Base-by-base conservation (phyloP, 1,140 invertebrate genomes). In the Mycetomoellerius zeteki region DNA sequence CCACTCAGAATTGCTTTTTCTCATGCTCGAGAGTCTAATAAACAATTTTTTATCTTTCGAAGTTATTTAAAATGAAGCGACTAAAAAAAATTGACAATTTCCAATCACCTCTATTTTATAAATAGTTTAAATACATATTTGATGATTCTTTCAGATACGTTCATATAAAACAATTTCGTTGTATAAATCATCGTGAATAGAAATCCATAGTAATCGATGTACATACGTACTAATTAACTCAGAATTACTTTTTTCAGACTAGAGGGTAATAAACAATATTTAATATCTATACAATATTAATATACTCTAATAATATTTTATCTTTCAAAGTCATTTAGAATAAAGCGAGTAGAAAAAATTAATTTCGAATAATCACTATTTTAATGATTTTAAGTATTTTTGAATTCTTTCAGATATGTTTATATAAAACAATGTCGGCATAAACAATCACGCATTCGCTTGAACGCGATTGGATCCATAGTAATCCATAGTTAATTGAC, bases 171-270 rank as follows among this genome's bases (percentile, higher is more conserved):
- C 71, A 37, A 43, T 12, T 56, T 54, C 14, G 8, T 56, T 21
- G 65, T 10, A 43, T 67, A 72, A 14, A 50, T 52, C 47, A 52
- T 30, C 54, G 16, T 14, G 21, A 16, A 75, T 75, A 54, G 14
- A 16, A 58, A 75, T 75, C 27, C 6, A 58, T 60, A 24, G 7
- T 24, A 27, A 72, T 58, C 77, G 10, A 60, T n/a, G n/a, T n/a
- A n/a, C n/a, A n/a, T n/a, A n/a, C 37, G 54, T 56, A 54, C n/a
- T 54, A 82, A 73, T 82, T 54, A 82, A 73, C 43, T 72, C 52
- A 43, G 10, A 43, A 43, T 43, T 43, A 8, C 37, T 43, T 37
- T 37, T 8, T 37, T 37, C 6, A 37, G 33, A 37, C 0, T 8
- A 0, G 33, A 7, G 7, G 7, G 0, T 37, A 37, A 37, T 33